Percentiles rank a stretch among this genome's conserved stretches.
Evolutionary conservation across 2,797 vertebrate genomes (phyloP).

Genomic region (Gymnothorax reevesii): DNA sequence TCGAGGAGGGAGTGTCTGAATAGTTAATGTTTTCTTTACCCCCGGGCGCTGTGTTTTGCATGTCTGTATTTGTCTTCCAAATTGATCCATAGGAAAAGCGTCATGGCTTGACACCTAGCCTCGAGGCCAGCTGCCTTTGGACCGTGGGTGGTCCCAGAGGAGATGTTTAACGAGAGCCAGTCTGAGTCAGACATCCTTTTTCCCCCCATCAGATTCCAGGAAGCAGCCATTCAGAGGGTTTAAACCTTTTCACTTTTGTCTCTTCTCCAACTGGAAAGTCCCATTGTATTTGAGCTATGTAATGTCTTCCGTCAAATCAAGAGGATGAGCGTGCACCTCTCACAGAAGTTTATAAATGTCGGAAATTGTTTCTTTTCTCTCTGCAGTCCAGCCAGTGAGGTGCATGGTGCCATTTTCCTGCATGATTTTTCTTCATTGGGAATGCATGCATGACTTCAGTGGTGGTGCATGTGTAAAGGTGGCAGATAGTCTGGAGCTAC

Average conservation of each 20-base stretch:
- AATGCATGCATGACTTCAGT: neutral
- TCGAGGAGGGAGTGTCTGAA: neutral
- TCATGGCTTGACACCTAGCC: neutral
- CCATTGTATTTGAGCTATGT: neutral
- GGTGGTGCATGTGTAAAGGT: conserved; percentile 3
- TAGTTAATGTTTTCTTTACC: neutral
- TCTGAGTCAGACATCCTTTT: conserved; percentile 14
- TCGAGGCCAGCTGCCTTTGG: neutral
- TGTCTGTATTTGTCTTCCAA: neutral
- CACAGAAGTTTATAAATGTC: neutral
- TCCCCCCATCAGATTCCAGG: neutral
- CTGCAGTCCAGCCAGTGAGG: neutral
- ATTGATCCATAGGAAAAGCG: conserved; percentile 16
- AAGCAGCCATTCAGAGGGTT: neutral
- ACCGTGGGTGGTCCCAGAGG: neutral
- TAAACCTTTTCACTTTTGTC: neutral
- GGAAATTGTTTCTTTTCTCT: neutral
- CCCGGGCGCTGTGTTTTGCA: neutral
- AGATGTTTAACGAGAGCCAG: neutral
- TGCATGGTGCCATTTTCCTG: neutral
- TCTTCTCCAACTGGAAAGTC: neutral
- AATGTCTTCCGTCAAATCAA: neutral
- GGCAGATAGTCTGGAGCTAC: conserved; percentile 30
- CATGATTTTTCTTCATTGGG: neutral
- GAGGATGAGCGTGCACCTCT: neutral